These are phyloP conservation scores for Phataginus tetradactyla DNA, from an alignment of 2,797 vertebrate species.

Conservation along the genomic window DNA sequence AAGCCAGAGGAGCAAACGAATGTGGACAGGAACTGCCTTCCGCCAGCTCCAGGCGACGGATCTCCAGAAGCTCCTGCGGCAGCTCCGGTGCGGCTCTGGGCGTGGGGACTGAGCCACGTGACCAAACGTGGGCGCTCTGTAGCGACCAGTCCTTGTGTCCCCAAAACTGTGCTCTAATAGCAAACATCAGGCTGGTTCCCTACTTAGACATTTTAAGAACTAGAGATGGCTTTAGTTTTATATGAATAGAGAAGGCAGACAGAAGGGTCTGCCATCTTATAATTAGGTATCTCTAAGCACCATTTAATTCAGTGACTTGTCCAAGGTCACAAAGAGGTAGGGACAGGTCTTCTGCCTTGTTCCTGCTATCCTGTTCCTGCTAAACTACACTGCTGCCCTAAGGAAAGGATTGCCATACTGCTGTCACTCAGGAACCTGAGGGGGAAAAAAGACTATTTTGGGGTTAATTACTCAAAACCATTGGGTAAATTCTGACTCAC, in stretches of 20 bases:
- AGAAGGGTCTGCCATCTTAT: background rate
- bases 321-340: background rate
- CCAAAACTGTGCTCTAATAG: fast-evolving
- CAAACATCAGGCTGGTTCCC: background rate
- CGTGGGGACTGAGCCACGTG: background rate
- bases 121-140: fast-evolving
- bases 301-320: background rate
- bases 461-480: conserved; percentile 7
- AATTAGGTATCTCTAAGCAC: background rate
- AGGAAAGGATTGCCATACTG: background rate
- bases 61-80: background rate
- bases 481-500: conserved; percentile 39
- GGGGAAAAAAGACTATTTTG: background rate
- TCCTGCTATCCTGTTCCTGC: background rate
- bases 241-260: background rate
- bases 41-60: background rate
- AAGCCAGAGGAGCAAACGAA: background rate
- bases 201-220: background rate
- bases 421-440: background rate
- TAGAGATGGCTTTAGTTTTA: background rate
- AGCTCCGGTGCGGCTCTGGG: fast-evolving
- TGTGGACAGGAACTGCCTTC: background rate
- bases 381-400: background rate
- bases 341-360: too few relatives aligned
- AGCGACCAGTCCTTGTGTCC: background rate